Evolutionary conservation across 2,113 vertebrate genomes (phyloP), one percentile per base, ranked within the genome.

Genomic region (Loxodonta africana): DNA sequence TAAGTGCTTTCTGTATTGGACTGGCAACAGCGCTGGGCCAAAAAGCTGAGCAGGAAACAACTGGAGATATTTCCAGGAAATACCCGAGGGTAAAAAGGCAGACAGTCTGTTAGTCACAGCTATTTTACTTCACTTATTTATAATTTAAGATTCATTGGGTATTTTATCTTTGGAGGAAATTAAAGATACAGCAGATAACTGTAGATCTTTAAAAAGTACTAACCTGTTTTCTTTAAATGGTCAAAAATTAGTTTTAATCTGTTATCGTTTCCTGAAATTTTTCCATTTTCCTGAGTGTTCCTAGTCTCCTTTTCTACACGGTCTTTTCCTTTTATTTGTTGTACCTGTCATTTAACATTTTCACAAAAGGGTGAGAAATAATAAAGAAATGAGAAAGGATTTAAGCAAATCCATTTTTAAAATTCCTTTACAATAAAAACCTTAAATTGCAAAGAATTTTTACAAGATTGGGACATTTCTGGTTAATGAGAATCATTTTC

Each of bases 371-470:
- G 30, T 83, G 48, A 94, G 41, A 83, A 33, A 71, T 37, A 67
- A 5, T 57, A 63, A 87, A 51, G 37, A 96, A 0, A 73, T 84
- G 17, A 88, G 67, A 81, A 95, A 89, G 51, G 17, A 91, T 60
- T 88, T 87, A 88, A 92, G 37, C 46, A 88, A 63, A 44, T 77
- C 18, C 23, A 85, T 76, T 88, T 94, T 83, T 1, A 2, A 82
- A 87, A 87, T 74, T 81, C 20, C 28, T 96, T 95, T 93, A 60
- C 41, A 78, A 63, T 53, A 86, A 17, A 85, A 91, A n/a, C 57
- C 7, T 90, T 88, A 94, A 97, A 93, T 62, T 89, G 80, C 17
- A 90, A 26, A 60, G 63, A 89, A 48, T 91, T 97, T 93, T 95
- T 67, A 69, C 73, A 69, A 94, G 65, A 90, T 60, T 95, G 44